These are phyloP conservation scores for Mantis religiosa DNA, from an alignment of 2,888 invertebrate species.

Conservation along the genomic window DNA sequence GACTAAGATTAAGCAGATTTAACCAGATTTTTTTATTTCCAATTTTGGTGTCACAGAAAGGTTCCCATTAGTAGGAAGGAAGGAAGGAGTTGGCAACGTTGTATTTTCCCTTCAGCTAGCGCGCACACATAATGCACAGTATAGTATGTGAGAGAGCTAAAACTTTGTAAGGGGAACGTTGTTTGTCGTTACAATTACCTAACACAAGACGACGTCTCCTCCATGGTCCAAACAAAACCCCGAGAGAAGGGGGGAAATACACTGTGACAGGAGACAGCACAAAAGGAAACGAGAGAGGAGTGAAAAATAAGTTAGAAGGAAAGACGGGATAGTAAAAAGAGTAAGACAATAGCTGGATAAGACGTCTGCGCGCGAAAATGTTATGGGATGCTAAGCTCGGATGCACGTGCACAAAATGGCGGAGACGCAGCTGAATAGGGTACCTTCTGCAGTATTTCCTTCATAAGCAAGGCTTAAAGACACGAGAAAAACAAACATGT, in stretches of 20 bases:
- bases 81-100: neutral
- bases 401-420: neutral
- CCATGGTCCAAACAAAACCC: neutral
- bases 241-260: neutral
- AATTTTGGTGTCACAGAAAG: neutral
- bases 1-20: neutral
- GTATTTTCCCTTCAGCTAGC: neutral
- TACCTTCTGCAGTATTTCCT: no score
- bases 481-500: no score
- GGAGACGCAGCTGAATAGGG: neutral
- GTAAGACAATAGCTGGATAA: neutral
- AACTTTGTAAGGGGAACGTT: neutral
- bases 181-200: neutral
- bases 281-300: neutral
- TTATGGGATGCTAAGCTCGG: neutral
- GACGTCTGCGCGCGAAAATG: neutral
- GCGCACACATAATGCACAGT: neutral
- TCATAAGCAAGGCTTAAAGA: no score
- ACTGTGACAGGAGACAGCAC: neutral
- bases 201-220: neutral
- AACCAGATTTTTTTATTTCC: no score
- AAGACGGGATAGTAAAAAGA: neutral
- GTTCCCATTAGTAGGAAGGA: neutral
- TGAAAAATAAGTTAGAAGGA: neutral
- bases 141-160: neutral